Base-by-base conservation (phyloP, 64 coral and sea anemone genomes). In the Pachyseris speciosa region DNA sequence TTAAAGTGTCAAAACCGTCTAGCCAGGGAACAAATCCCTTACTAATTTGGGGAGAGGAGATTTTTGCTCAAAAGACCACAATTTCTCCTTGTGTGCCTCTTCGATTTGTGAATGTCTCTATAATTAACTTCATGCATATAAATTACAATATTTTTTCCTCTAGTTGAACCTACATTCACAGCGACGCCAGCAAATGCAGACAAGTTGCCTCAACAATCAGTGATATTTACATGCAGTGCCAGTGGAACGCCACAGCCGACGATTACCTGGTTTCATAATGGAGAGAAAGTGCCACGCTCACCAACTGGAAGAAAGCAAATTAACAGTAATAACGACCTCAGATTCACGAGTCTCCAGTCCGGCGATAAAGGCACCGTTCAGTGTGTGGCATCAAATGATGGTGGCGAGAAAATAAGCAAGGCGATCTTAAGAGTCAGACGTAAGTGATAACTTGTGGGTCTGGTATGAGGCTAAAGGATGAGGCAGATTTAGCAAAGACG, bases 231-330 rank as follows among this genome's bases (percentile, higher is more conserved):
- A 22, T 96, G 95, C 66, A 79, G 49, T 60, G 86, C 86, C 11
- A 92, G 59, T 33, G 95, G 95, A 6, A 79, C 22, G 13, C 95
- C 95, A 84, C 11, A 39, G 25, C 91, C 91, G 40, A 84, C 52
- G 4, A 84, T 90, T 66, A 40, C 69, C 13, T 96, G 95, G 95
- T 96, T 93, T 63, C 90, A 96, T 41, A 96, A 96, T 52, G 95
- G 94, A 13, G 72, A 57, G 28, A 57, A 64, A 33, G 60, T 96
- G 57, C 8, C 53, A 26, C 63, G 38, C 17, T 69, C 40, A 13
- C 29, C 27, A 4, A 25, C 27, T 0, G 64, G 66, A 15, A 69
- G 86, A 30, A 43, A 58, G 55, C 43, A 53, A 17, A 84, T 96
- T 24, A 92, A 31, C 32, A 88, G 33, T 37, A 88, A 47, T 22